Percentiles rank a stretch among this genome's conserved stretches.
Evolutionary conservation across 1,140 invertebrate species (phyloP).

Genomic region (Drosophila busckii): DNA sequence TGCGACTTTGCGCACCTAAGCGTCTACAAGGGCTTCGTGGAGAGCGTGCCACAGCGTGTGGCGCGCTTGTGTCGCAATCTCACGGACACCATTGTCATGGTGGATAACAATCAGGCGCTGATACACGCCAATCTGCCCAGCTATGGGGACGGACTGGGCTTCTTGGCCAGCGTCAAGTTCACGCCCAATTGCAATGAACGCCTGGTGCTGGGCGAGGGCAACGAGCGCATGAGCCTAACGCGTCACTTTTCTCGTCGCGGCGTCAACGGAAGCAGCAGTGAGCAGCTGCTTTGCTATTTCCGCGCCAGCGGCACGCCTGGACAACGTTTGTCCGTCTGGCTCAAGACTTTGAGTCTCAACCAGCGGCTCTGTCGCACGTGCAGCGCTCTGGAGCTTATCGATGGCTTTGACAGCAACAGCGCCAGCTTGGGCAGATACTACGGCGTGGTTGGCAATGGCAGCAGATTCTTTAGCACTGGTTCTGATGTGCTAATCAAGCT

Average conservation of each 20-base stretch:
- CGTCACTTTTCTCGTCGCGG: slow-evolving; percentile 37
- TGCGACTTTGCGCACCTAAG: slow-evolving; percentile 81
- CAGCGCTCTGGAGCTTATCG: slow-evolving; percentile 85
- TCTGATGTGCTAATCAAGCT: slow-evolving; percentile 81
- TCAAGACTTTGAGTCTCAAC: slow-evolving; percentile 81
- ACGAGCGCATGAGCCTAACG: slow-evolving; percentile 35
- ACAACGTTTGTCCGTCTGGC: slow-evolving; percentile 80
- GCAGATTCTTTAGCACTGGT: slow-evolving; percentile 80
- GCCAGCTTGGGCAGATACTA: slow-evolving; percentile 83
- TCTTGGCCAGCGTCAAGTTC: slow-evolving; percentile 82
- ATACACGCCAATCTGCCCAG: slow-evolving; percentile 80
- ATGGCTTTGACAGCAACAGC: slow-evolving; percentile 82
- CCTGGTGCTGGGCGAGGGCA: slow-evolving; percentile 38
- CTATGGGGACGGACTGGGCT: slow-evolving; percentile 80
- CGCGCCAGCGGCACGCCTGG: slow-evolving; percentile 72
- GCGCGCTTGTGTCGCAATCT: slow-evolving; percentile 83
- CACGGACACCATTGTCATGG: slow-evolving; percentile 81
- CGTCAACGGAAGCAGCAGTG: slow-evolving; percentile 63
- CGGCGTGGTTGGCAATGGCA: slow-evolving; percentile 78
- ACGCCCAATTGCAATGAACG: slow-evolving; percentile 81
- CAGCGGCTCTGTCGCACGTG: slow-evolving; percentile 61
- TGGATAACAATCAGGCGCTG: slow-evolving; percentile 81
- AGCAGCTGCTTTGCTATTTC: slow-evolving; percentile 80
- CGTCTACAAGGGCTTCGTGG: slow-evolving; percentile 81
- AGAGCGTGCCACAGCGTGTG: slow-evolving; percentile 78